Conservation (phyloP, 2,888 invertebrate genomes). For the Peribatodes rhomboidaria region DNA sequence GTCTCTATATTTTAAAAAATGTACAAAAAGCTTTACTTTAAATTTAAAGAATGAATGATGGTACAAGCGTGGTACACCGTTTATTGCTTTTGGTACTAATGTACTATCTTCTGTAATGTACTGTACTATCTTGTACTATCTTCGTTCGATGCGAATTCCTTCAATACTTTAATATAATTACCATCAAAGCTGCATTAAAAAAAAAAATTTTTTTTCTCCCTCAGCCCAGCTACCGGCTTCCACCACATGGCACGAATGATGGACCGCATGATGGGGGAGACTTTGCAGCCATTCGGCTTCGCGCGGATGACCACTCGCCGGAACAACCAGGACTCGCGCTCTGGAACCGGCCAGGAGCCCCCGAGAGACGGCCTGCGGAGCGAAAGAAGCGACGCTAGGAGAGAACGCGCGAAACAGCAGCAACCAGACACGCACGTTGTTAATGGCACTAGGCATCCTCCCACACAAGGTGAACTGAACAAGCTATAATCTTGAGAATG, state of each 20-base stretch:
- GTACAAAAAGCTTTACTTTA: too few species aligned
- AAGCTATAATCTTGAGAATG: not conserved
- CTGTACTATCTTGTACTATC: too few species aligned
- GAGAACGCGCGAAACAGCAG: conserved; percentile 61
- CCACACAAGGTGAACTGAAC: conserved; percentile 73
- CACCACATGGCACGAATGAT: conserved; percentile 92
- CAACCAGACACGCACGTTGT: conserved; percentile 64
- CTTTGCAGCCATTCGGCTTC: conserved; percentile 89
- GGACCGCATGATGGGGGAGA: conserved; percentile 90
- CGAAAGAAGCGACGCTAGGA: conserved; percentile 64
- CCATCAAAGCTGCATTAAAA: too few species aligned
- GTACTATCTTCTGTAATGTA: too few species aligned
- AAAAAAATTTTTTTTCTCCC: conserved; percentile 20
- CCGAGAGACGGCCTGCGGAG: conserved; percentile 71
- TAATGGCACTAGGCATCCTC: conserved; percentile 77
- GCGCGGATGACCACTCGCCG: conserved; percentile 88
- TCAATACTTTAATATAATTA: too few species aligned
- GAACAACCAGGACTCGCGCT: conserved; percentile 54
- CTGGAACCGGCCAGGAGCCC: conserved; percentile 53
- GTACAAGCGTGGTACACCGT: too few species aligned
- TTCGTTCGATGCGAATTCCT: too few species aligned
- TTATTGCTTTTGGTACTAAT: too few species aligned
- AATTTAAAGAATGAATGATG: too few species aligned
- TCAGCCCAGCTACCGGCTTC: conserved; percentile 86
- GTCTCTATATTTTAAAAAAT: too few species aligned